Base-by-base conservation (phyloP, 1,140 invertebrate species). In the Globodera rostochiensis region DNA sequence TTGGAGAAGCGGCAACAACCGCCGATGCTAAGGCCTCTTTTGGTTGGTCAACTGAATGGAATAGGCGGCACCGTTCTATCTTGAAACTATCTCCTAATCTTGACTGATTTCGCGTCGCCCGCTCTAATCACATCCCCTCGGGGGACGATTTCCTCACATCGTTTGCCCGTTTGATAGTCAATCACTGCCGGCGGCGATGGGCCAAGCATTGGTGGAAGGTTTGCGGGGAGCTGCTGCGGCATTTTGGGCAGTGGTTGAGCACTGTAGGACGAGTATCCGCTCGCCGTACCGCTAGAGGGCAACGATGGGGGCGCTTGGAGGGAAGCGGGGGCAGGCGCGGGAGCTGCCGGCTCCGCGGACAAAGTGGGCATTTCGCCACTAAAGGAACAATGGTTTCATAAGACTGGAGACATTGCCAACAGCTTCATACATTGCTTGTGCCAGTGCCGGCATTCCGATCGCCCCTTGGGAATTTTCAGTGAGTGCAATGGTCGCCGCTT, bases 181-280 rank as follows among this genome's bases (percentile, higher is more conserved):
- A 84, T 84, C 11, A 46, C 70, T 15, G 74, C 69, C 36, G 49
- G 84, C 36, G 84, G 85, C n/a, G 83, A 84, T 5, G 36, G 15
- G 13, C 83, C 83, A n/a, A 84, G 47, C 25, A 84, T 83, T 69
- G 83, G 83, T 13, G 70, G 69, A 7, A 83, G 66, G 19, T 84
- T 75, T 7, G 73, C 75, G 15, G 76, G 69, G 6, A 80, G 0
- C 25, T 84, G 50, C 45, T 21, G 69, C 8, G 80, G 69, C 49
- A 73, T 25, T 49, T 84, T 85, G n/a, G 83, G 60, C n/a, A 84
- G 64, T 2, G 84, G 79, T 80, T 70, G 36, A 13, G 81, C 81
- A 46, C 64, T 46, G 69, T 82, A 82, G 15, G 82, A 25, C 9
- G 80, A 15, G 50, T 78, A 78, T 15, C 76, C 49, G 7, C 11